A percentile compares a stretch with the other conserved stretches of the same genome.
Conservation (phyloP, 37 sponge, comb jelly and placozoan species). For the Sycon ciliatum region DNA sequence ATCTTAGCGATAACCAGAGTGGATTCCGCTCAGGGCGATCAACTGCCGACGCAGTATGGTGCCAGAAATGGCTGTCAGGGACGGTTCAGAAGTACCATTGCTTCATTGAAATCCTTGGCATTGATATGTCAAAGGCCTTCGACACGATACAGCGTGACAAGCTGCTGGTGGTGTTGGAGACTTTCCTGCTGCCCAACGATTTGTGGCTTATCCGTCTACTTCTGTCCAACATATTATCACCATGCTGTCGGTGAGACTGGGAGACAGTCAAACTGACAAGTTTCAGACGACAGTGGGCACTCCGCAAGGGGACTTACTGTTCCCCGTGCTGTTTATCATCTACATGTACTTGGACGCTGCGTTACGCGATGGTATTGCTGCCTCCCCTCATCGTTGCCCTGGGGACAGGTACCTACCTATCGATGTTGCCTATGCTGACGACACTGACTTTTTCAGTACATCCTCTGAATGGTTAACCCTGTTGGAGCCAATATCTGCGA, state of each 20-base stretch:
- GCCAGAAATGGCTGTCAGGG: conserved; percentile 21
- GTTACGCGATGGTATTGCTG: conserved; percentile 1
- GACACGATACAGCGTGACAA: conserved; percentile 25
- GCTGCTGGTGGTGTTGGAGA: conserved; percentile 16
- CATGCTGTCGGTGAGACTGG: conserved; percentile 1
- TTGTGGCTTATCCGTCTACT: conserved; percentile 19
- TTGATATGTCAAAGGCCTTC: conserved; percentile 23
- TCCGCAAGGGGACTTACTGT: conserved; percentile 25
- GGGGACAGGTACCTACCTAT: conserved; percentile 15
- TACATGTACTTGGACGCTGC: conserved; percentile 26
- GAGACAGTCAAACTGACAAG: background rate
- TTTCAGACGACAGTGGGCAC: conserved; percentile 24
- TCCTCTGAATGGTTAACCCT: too few species aligned
- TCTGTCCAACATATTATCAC: conserved; percentile 17
- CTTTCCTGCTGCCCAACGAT: conserved; percentile 10
- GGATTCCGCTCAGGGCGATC: too few species aligned
- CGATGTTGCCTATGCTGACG: conserved; percentile 24
- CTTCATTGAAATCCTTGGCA: conserved; percentile 15
- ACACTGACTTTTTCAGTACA: conserved; percentile 20
- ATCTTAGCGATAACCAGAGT: too few species aligned
- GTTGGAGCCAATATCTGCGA: conserved; percentile 3
- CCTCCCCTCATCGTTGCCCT: conserved; percentile 13
- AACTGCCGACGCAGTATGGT: too few species aligned
- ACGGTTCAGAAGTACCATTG: conserved; percentile 8
- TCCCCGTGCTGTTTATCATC: conserved; percentile 17